These are phyloP conservation scores for Periparus ater DNA, from an alignment of 2,797 vertebrate species.

Conservation along the genomic window DNA sequence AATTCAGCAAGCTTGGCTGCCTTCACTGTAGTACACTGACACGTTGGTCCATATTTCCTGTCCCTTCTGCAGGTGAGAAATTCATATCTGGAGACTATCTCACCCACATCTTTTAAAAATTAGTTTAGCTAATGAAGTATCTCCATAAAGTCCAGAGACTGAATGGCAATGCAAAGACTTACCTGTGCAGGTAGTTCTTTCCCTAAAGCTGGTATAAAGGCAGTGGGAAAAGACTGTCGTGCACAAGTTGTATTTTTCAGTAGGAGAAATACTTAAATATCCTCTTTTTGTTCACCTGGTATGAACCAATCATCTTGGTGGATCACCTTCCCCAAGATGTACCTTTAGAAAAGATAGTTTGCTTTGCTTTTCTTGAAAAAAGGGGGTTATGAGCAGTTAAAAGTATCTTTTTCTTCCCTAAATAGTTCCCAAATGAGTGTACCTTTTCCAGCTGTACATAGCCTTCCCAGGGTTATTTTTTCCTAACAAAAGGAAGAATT, in stretches of 20 bases:
- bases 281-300: not conserved
- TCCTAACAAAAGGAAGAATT: not conserved
- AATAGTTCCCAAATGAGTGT: not conserved
- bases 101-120: not conserved
- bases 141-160: not conserved
- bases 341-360: not conserved
- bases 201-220: not conserved
- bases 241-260: not conserved
- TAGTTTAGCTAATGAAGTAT: not conserved
- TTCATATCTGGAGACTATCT: not conserved
- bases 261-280: not conserved
- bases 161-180: not conserved
- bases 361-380: not conserved
- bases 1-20: not conserved
- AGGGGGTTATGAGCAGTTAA: not conserved
- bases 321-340: not conserved
- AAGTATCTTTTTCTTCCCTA: not conserved
- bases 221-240: not conserved
- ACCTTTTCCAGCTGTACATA: not conserved
- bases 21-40: accelerated
- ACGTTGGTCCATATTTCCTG: accelerated
- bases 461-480: not conserved
- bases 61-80: not conserved
- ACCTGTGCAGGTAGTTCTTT: not conserved
- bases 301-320: too few species aligned